Conservation (phyloP, 2,888 invertebrate genomes). For the Xestia rhomboidea region DNA sequence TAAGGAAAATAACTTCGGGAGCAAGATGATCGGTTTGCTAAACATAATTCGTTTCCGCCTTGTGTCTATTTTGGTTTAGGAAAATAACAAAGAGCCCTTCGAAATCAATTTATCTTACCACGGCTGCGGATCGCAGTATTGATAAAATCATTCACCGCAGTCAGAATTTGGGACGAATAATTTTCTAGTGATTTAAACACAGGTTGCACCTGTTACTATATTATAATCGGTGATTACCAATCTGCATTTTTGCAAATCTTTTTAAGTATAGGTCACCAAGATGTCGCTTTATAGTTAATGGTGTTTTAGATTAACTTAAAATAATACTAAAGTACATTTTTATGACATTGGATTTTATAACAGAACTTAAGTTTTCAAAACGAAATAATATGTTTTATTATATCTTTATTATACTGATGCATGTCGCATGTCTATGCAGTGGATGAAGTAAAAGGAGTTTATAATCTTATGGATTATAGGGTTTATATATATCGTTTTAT, state of each 20-base stretch:
- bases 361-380: background rate
- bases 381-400: background rate
- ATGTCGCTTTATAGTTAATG: background rate
- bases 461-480: background rate
- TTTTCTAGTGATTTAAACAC: background rate
- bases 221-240: background rate
- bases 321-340: background rate
- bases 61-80: conserved; percentile 29
- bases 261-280: too few relatives aligned
- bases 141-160: background rate
- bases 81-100: conserved; percentile 21
- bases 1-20: conserved; percentile 1
- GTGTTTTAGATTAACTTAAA: background rate
- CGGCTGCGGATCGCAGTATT: conserved; percentile 1
- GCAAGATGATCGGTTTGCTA: conserved; percentile 20
- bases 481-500: too few relatives aligned
- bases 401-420: background rate
- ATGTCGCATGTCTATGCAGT: background rate
- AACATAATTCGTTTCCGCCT: conserved; percentile 24
- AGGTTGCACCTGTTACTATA: background rate
- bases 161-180: background rate
- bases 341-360: background rate
- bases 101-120: conserved; percentile 17
- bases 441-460: background rate
- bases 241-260: too few relatives aligned